Base-by-base conservation (phyloP, 2,888 invertebrate species). In the Diabrotica balteata region DNA sequence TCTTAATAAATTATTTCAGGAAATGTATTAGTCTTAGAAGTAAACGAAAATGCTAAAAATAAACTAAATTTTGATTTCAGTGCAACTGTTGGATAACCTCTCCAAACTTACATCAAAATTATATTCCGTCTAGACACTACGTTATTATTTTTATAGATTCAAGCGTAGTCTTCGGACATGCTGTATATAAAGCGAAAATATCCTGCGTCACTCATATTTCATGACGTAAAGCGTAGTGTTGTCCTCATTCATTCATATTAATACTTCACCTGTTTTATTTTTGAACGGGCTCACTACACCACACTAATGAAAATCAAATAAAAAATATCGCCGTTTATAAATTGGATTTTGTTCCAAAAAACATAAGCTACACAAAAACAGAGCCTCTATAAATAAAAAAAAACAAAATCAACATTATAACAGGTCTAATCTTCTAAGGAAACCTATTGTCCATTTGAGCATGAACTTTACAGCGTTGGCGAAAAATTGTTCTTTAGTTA, bases 241-340 rank as follows among this genome's bases (percentile, higher is more conserved):
- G 63, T 68, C 54, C 61, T 68, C 67, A 64, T 68, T 64, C 64
- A 68, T 64, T 68, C 60, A 64, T 68, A 60, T 58, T 65, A 61
- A 61, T 64, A 65, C 59, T 50, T 50, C 50, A 43, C 60, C 45
- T 63, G 53, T 63, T 68, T 65, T 68, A 68, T 64, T 68, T 68
- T 61, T 54, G 58, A 50, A 68, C 47, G 17, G 10, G 57, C 60
- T 45, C 68, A 65, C 45, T 65, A 59, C 59, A 59, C 51, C 50
- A 57, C 50, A 59, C 47, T 52, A 47, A 53, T 43, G 42, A 52
- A 17, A 65, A 65, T 59, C 47, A 65, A 64, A 43, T 54, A 54
- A 43, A 7, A 43, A 8, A 42, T 53, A 52, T 46, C 43, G 53
- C 10, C 43, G 46, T 54, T 53, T 46, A 47, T 7, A 42, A 32